These are phyloP conservation scores for Lasioglossum malachurum DNA, from an alignment of 2,888 invertebrate genomes.

Conservation along the genomic window DNA sequence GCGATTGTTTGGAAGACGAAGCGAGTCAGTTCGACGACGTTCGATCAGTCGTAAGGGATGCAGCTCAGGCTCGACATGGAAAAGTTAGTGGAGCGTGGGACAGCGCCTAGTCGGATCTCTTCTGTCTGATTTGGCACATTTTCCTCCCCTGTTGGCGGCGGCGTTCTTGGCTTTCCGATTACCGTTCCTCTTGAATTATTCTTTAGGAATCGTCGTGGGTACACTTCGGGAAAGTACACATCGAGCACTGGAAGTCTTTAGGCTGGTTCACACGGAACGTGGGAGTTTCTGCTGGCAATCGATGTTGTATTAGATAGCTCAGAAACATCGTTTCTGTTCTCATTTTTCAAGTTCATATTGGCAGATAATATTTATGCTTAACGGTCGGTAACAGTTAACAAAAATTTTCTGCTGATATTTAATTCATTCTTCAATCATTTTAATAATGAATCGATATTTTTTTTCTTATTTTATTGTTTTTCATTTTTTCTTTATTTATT, in stretches of 20 bases:
- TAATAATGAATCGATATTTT: too few relatives aligned
- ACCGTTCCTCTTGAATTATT: slow-evolving; percentile 19
- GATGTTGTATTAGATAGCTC: not conserved
- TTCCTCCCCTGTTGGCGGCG: slow-evolving; percentile 65
- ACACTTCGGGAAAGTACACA: not conserved
- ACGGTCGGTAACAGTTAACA: not conserved
- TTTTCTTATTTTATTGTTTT: too few relatives aligned
- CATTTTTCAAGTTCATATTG: not conserved
- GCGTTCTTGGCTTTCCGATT: slow-evolving; percentile 40
- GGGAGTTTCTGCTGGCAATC: not conserved
- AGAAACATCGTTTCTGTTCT: not conserved
- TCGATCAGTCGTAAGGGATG: slow-evolving; percentile 71
- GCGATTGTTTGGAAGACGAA: slow-evolving; percentile 76
- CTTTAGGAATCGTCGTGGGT: not conserved
- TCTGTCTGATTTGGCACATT: slow-evolving; percentile 79
- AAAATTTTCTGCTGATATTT: not conserved
- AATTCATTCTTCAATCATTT: too few relatives aligned
- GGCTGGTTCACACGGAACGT: not conserved
- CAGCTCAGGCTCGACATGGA: slow-evolving; percentile 65
- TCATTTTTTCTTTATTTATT: not conserved
- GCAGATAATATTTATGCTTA: not conserved
- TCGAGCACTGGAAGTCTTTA: not conserved
- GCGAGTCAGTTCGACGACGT: slow-evolving; percentile 73
- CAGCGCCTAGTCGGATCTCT: slow-evolving; percentile 70
- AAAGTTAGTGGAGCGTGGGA: slow-evolving; percentile 76